Base-by-base conservation (phyloP, 2,888 invertebrate species). In the Microdon myrmicae region DNA sequence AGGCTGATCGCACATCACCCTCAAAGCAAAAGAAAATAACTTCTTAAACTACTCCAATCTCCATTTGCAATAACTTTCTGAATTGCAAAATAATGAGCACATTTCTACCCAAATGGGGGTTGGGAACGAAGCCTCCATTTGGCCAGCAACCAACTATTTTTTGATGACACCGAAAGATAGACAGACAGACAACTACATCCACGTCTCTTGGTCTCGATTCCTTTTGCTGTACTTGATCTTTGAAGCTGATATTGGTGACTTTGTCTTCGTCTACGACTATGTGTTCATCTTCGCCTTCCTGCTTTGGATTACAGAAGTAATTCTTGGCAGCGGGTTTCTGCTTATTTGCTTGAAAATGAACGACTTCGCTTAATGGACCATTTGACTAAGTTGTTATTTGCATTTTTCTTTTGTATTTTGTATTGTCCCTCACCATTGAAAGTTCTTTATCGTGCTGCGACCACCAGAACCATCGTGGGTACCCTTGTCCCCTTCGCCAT, bases 261-360 rank as follows among this genome's bases (percentile, higher is more conserved):
- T n/a, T n/a, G n/a, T n/a, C n/a, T n/a, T n/a, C n/a, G n/a, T n/a
- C n/a, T n/a, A n/a, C n/a, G n/a, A n/a, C n/a, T n/a, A n/a, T n/a
- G n/a, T n/a, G n/a, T n/a, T n/a, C n/a, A n/a, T 45, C 20, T 38
- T 7, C 43, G 13, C 19, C 32, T 39, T 35, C 12, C 32, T 35
- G 39, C 12, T 29, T 31, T n/a, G 32, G 51, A 58, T 64, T 58
- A 64, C 58, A 53, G 38, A 47, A 58, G 58, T 58, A 58, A 58
- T 73, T 75, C 71, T 75, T 75, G 75, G 75, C 75, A 76, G 72
- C 67, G 69, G 68, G 74, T 75, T 75, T 74, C 74, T 74, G 74
- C 73, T 75, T 74, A 73, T 71, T 74, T 73, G 71, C 70, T 68
- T 48, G 70, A 71, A 71, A 74, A 68, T 67, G 55, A 68, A 66